Evolutionary conservation across 2,888 invertebrate species (phyloP), one percentile per base, ranked within the genome.

Genomic region (Sipha maydis): DNA sequence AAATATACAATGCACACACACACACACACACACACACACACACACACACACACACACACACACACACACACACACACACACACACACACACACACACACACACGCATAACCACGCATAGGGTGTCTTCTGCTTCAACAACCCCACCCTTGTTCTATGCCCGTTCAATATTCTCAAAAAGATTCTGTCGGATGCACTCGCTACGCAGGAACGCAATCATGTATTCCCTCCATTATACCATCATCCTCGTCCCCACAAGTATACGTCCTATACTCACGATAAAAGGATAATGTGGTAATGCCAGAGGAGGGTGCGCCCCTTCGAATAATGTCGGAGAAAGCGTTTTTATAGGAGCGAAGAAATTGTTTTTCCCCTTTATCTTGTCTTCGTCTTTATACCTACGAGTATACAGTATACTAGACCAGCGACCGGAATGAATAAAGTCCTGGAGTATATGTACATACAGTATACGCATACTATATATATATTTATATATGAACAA

Each of bases 311-410:
- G 85, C 85, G 78, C 3, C 85, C 67, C 85, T 28, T n/a, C 48
- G 8, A 56, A 75, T 38, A 75, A 83, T 83, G 83, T 56, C 67
- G 78, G 77, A 78, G 78, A 78, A 69, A 67, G 78, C 85, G 85
- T 85, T 85, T 85, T 85, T 85, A 85, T 85, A 85, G 85, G 85
- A 79, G 85, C 85, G 78, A 79, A 78, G 78, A 71, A 85, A 85
- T 85, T 79, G 85, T 54, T 85, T 85, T 85, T 85, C 71, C 78
- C 85, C 77, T 69, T 38, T 38, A 11, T 38, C 56, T 11, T n/a
- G 28, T 75, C 75, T 76, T 56, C 38, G n/a, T 77, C 34, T 48
- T 31, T 31, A 38, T 84, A 80, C 38, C 14, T 14, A 28, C 54
- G 31, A 5, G 9, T 9, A 41, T 25, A 56, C 34, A 34, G 8